Evolutionary conservation across 2,888 invertebrate genomes (phyloP).

Genomic region (Macroteleia sp.): DNA sequence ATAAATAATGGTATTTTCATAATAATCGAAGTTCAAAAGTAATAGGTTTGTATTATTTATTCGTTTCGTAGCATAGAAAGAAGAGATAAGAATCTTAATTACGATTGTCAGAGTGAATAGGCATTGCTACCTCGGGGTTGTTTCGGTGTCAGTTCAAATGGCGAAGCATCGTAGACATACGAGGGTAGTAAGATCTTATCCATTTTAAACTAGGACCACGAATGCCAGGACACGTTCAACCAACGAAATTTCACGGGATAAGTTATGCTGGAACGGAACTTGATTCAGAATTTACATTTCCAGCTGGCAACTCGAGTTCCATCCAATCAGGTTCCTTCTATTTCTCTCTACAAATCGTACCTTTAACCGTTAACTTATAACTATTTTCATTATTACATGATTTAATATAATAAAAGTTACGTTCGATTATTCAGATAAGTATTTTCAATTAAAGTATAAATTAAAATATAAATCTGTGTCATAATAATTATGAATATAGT

Average conservation of each 20-base stretch:
- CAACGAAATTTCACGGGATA: constrained; percentile 72
- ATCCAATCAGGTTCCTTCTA: constrained; percentile 58
- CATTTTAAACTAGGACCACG: constrained; percentile 72
- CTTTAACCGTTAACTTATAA: too few relatives aligned
- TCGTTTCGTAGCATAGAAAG: constrained; percentile 23
- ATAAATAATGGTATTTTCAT: constrained; percentile 2
- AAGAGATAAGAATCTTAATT: constrained; percentile 56
- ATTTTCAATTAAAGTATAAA: too few relatives aligned
- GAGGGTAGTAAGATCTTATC: constrained; percentile 77
- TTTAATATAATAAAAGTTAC: too few relatives aligned
- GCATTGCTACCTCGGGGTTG: constrained; percentile 52
- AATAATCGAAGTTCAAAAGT: constrained; percentile 6
- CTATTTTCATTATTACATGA: too few relatives aligned
- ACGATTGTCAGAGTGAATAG: constrained; percentile 51
- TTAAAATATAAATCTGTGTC: too few relatives aligned
- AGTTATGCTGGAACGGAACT: constrained; percentile 60
- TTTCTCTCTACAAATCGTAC: too few relatives aligned
- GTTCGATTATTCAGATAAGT: too few relatives aligned
- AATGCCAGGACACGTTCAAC: constrained; percentile 81
- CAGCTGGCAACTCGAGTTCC: constrained; percentile 62
- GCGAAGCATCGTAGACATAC: constrained; percentile 63
- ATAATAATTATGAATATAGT: too few relatives aligned
- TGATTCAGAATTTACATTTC: constrained; percentile 65
- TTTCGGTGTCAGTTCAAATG: constrained; percentile 71
- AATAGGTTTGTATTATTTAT: constrained; percentile 27